Conservation (phyloP, 2,113 vertebrate genomes). For the Paradoxurus hermaphroditus region DNA sequence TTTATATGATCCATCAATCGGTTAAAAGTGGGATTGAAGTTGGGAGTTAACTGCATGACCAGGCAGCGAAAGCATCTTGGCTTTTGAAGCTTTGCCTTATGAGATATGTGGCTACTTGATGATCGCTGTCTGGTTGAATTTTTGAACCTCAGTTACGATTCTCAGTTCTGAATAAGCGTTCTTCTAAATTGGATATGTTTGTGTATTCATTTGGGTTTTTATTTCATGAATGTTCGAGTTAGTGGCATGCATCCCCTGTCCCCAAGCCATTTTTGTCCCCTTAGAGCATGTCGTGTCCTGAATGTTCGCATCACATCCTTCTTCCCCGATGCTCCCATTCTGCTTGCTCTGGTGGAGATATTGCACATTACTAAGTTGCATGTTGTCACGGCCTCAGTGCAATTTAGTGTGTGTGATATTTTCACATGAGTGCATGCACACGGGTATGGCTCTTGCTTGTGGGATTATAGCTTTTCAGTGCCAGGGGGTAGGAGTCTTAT, state of each 20-base stretch:
- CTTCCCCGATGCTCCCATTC: slow-evolving; percentile 84
- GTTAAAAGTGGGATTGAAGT: not conserved
- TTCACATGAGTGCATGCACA: slow-evolving; percentile 92
- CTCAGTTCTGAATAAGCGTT: slow-evolving; percentile 22
- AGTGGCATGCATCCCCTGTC: slow-evolving; percentile 81
- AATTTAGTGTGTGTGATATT: slow-evolving; percentile 92
- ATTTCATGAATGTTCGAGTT: slow-evolving; percentile 65
- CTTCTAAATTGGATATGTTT: slow-evolving; percentile 25
- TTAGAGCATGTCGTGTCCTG: slow-evolving; percentile 83
- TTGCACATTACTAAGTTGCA: slow-evolving; percentile 93
- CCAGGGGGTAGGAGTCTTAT: slow-evolving; percentile 24
- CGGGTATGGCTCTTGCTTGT: slow-evolving; percentile 87
- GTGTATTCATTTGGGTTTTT: slow-evolving; percentile 40
- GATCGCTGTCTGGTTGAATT: not conserved
- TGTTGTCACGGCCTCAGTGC: slow-evolving; percentile 89
- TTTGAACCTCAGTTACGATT: not conserved
- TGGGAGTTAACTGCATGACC: slow-evolving; percentile 3
- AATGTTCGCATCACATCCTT: slow-evolving; percentile 82
- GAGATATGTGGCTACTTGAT: not conserved
- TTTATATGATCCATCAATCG: not conserved
- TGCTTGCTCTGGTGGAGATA: slow-evolving; percentile 91
- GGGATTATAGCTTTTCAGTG: slow-evolving; percentile 77
- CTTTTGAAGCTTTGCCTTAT: slow-evolving; percentile 34
- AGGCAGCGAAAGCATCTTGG: not conserved
- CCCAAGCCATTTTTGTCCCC: slow-evolving; percentile 78